Evolutionary conservation across 2,113 vertebrate genomes (phyloP).

Genomic region (Hippocampus barbouri): DNA sequence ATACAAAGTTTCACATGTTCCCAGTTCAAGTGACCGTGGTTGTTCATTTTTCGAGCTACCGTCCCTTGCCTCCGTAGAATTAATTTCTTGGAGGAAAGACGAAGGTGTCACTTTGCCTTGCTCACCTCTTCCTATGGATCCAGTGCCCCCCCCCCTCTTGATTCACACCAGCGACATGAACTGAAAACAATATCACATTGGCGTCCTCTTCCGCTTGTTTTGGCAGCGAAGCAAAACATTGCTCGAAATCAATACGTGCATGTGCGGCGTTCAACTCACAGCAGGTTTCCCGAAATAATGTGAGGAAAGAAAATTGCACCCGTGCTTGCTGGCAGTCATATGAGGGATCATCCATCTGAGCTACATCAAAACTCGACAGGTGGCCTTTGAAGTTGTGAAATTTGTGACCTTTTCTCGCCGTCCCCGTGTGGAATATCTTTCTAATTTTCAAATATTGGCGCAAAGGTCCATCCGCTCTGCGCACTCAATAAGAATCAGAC

Average conservation of each 20-base stretch:
- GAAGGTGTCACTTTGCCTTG: too few relatives aligned
- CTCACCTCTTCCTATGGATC: too few relatives aligned
- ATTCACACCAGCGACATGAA: neutral
- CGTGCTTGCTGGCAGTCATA: slow-evolving; percentile 6
- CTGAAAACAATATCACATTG: neutral
- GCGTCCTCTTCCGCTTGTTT: neutral
- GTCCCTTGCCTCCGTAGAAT: too few relatives aligned
- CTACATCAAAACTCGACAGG: slow-evolving; percentile 20
- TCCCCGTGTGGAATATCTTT: slow-evolving; percentile 24
- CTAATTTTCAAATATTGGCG: slow-evolving; percentile 18
- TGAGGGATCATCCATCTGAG: slow-evolving; percentile 19
- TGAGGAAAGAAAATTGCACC: neutral
- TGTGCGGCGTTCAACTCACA: slow-evolving; percentile 17
- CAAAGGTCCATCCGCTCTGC: slow-evolving; percentile 17
- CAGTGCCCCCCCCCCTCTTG: too few relatives aligned
- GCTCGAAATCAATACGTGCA: neutral
- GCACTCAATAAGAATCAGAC: neutral
- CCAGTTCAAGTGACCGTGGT: too few relatives aligned
- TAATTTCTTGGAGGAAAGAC: too few relatives aligned
- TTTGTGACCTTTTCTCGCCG: slow-evolving; percentile 43
- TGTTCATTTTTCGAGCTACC: too few relatives aligned
- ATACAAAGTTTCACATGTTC: too few relatives aligned
- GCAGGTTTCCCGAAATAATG: slow-evolving; percentile 8
- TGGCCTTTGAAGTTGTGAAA: slow-evolving; percentile 36
- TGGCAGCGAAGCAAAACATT: neutral